Evolutionary conservation across 2,113 vertebrate genomes (phyloP).

Genomic region (Acanthisitta chloris): DNA sequence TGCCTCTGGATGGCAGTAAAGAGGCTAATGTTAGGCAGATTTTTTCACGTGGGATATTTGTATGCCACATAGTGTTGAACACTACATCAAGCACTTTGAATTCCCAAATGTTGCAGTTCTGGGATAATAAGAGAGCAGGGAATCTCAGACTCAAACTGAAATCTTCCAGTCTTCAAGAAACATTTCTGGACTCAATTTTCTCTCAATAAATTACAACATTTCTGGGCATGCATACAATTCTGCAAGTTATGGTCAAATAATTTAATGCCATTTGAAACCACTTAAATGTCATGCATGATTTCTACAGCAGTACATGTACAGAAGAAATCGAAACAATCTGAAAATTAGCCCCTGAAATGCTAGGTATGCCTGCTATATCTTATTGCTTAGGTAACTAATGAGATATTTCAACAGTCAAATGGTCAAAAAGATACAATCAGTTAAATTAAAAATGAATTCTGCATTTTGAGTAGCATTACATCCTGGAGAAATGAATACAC

Average conservation of each 20-base stretch:
- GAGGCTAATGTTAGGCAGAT: background rate
- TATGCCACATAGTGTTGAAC: background rate
- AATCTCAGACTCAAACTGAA: slow-evolving; percentile 48
- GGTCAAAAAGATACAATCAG: background rate
- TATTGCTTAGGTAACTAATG: background rate
- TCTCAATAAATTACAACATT: slow-evolving; percentile 56
- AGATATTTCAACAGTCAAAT: background rate
- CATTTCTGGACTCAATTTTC: slow-evolving; percentile 64
- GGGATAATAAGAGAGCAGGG: slow-evolving; percentile 31
- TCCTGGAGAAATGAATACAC: slow-evolving; percentile 59
- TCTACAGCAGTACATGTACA: background rate
- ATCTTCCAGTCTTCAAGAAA: slow-evolving; percentile 69
- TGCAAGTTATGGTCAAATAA: slow-evolving; percentile 47
- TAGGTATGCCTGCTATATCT: background rate
- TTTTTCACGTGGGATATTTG: slow-evolving; percentile 25
- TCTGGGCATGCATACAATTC: slow-evolving; percentile 38
- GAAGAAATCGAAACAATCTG: background rate
- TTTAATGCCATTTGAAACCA: slow-evolving; percentile 35
- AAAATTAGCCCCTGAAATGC: background rate
- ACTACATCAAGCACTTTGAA: slow-evolving; percentile 38
- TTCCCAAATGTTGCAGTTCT: slow-evolving; percentile 63
- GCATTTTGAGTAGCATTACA: slow-evolving; percentile 26
- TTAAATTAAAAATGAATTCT: background rate
- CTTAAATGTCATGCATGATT: background rate
- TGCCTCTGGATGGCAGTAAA: slow-evolving; percentile 40